phyloP scores from a whole-genome alignment of 2,888 invertebrate species.

The Linnaemya tessellans region DNA sequence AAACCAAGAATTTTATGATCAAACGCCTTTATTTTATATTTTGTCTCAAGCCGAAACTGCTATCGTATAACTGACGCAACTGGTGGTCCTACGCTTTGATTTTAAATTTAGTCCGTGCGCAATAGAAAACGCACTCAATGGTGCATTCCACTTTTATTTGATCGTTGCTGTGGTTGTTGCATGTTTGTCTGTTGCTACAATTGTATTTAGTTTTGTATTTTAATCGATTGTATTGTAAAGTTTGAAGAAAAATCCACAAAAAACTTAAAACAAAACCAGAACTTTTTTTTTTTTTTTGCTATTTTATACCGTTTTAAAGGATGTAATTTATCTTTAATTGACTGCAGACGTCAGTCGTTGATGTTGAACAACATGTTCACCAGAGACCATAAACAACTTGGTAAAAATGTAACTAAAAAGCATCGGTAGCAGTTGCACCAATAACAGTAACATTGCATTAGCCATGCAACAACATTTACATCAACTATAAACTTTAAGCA shows the following conservation, averaged over 20 bases:
- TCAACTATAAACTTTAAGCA: conserved; percentile 61
- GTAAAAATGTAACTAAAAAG: conserved; percentile 39
- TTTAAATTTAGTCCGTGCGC: neutral
- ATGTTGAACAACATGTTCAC: conserved; percentile 71
- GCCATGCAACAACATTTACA: conserved; percentile 51
- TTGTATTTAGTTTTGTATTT: conserved; percentile 36
- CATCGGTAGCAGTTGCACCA: conserved; percentile 1
- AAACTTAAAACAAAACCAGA: conserved; percentile 50
- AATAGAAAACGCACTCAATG: conserved; percentile 11
- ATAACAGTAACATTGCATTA: conserved; percentile 52
- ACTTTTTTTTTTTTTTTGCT: conserved; percentile 37
- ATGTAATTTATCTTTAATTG: conserved; percentile 72
- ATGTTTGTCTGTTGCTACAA: conserved; percentile 22
- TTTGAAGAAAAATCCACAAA: conserved; percentile 13
- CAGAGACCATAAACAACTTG: conserved; percentile 67
- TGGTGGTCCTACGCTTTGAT: neutral
- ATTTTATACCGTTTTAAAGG: conserved; percentile 67
- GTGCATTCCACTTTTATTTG: conserved; percentile 3
- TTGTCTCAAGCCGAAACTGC: neutral
- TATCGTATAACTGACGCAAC: neutral
- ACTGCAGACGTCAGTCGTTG: conserved; percentile 70
- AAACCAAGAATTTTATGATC: no score
- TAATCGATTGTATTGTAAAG: conserved; percentile 35
- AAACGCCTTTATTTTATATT: neutral
- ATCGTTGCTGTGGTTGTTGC: conserved; percentile 19